Percentiles rank a stretch among this genome's conserved stretches.
Evolutionary conservation across 2,113 vertebrate species (phyloP).

Genomic region (Semnornis frantzii): DNA sequence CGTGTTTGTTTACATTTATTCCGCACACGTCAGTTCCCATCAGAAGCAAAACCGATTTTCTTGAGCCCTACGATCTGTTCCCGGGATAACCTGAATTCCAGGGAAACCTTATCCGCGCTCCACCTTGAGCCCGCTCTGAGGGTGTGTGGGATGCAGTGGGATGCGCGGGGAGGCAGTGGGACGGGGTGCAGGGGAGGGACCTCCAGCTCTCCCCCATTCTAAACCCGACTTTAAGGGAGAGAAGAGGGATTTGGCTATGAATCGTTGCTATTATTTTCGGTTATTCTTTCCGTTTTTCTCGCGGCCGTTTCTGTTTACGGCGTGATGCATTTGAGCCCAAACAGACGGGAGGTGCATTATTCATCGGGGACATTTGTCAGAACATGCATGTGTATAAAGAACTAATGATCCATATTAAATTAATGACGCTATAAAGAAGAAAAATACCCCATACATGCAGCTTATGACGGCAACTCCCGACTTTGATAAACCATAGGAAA

Average conservation of each 20-base stretch:
- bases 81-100: constrained; percentile 72
- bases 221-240: not conserved
- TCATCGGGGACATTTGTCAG: constrained; percentile 95
- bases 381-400: constrained; percentile 89
- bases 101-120: constrained; percentile 52
- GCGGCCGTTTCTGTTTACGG: constrained; percentile 86
- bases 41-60: constrained; percentile 78
- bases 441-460: constrained; percentile 86
- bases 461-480: constrained; percentile 85
- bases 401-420: constrained; percentile 98
- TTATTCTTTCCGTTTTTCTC: constrained; percentile 73
- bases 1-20: constrained; percentile 81
- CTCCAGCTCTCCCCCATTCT: not conserved
- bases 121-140: constrained; percentile 1
- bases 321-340: constrained; percentile 86
- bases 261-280: constrained; percentile 31
- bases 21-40: constrained; percentile 74
- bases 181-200: too few relatives aligned
- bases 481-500: constrained; percentile 87
- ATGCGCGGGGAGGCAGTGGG: too few relatives aligned
- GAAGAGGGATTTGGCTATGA: not conserved
- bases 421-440: constrained; percentile 98
- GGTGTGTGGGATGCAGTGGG: not conserved
- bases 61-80: constrained; percentile 67
- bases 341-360: constrained; percentile 89